Conservation (phyloP, 2,888 invertebrate genomes). For the Deilephila porcellus region DNA sequence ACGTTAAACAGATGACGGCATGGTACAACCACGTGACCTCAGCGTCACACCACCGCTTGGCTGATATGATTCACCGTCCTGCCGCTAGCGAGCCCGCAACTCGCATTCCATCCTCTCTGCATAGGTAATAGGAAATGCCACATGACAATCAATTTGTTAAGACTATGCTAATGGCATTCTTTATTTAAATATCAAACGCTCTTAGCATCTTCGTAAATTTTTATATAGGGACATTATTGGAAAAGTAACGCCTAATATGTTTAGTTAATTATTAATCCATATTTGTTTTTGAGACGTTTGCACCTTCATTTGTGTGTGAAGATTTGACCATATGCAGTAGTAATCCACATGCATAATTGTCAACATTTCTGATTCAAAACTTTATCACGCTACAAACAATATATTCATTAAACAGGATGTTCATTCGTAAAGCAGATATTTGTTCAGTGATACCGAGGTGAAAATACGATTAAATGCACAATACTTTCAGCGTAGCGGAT, state of each 20-base stretch:
- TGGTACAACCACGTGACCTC: slow-evolving; percentile 68
- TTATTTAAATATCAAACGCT: neutral
- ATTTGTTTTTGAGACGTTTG: too few species aligned
- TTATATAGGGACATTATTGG: too few species aligned
- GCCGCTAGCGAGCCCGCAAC: slow-evolving; percentile 46
- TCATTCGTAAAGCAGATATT: neutral
- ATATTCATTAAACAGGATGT: neutral
- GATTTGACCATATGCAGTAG: too few species aligned
- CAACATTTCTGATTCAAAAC: neutral
- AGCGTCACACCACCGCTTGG: slow-evolving; percentile 46
- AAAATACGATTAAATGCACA: slow-evolving; percentile 16
- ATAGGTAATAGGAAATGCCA: slow-evolving; percentile 79
- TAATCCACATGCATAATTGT: too few species aligned
- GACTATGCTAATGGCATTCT: slow-evolving; percentile 4
- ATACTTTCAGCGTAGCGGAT: slow-evolving; percentile 13
- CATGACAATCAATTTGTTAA: slow-evolving; percentile 62
- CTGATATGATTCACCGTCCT: slow-evolving; percentile 69
- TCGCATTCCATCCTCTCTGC: slow-evolving; percentile 69
- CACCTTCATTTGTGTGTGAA: too few species aligned
- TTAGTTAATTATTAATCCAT: too few species aligned
- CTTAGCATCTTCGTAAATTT: neutral
- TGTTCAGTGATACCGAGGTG: slow-evolving; percentile 8
- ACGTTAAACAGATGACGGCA: slow-evolving; percentile 65
- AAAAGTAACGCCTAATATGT: too few species aligned
- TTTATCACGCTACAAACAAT: neutral